Conservation (phyloP, 2,888 invertebrate species). For the Amiota communis region DNA sequence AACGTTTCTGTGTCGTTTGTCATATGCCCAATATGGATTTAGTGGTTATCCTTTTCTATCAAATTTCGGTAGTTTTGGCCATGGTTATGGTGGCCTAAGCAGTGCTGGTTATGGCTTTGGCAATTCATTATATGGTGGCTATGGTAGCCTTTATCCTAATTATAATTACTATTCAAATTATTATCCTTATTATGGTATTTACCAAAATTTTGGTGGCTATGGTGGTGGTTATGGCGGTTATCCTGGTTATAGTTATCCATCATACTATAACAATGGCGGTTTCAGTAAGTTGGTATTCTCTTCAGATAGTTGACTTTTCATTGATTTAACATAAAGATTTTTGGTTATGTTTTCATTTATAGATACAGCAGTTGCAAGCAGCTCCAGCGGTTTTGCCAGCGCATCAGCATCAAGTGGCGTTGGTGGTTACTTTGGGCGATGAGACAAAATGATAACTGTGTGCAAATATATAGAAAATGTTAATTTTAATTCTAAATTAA, state of each 20-base stretch:
- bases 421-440: conserved; percentile 56
- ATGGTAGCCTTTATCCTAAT: conserved; percentile 39
- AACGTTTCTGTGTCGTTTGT: conserved; percentile 34
- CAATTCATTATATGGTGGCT: conserved; percentile 43
- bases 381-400: conserved; percentile 56
- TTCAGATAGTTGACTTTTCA: background rate
- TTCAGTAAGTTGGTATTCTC: conserved; percentile 50
- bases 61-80: conserved; percentile 27
- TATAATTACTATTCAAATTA: conserved; percentile 23
- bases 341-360: conserved; percentile 54
- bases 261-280: conserved; percentile 44
- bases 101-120: conserved; percentile 41
- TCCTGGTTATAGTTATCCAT: conserved; percentile 41
- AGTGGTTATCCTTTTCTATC: conserved; percentile 48
- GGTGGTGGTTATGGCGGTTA: conserved; percentile 24
- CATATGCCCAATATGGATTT: conserved; percentile 47
- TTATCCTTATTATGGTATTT: conserved; percentile 21
- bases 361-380: conserved; percentile 60
- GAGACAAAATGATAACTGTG: background rate
- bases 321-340: conserved; percentile 49
- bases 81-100: conserved; percentile 33
- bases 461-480: background rate
- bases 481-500: background rate
- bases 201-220: conserved; percentile 22
- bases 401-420: conserved; percentile 49